Evolutionary conservation across 2,113 vertebrate species (phyloP).

Genomic region (Emydocephalus ijimae): DNA sequence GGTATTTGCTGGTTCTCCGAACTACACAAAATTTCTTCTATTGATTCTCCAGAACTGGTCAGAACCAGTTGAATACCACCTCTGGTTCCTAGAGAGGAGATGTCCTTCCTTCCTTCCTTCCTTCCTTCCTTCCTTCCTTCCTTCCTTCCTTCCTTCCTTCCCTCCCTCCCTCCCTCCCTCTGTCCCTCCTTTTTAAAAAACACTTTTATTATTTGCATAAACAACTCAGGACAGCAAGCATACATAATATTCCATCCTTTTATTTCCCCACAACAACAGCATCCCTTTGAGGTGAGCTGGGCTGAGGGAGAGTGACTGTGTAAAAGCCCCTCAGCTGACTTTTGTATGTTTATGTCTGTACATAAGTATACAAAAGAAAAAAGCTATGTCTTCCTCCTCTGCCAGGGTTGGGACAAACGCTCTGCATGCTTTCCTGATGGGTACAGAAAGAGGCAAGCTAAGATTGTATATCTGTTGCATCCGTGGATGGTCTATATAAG

Average conservation of each 20-base stretch:
- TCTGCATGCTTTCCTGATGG: not conserved
- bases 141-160: too few relatives aligned
- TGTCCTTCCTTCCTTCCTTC: too few relatives aligned
- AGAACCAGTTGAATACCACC: too few relatives aligned
- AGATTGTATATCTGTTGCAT: not conserved
- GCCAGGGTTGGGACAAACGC: not conserved
- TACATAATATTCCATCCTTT: not conserved
- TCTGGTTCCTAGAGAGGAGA: not conserved
- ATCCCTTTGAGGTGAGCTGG: not conserved
- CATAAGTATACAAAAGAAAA: not conserved
- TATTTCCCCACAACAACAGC: not conserved
- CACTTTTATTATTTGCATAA: not conserved
- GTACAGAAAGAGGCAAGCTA: not conserved
- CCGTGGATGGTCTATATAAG: not conserved
- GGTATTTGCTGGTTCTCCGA: too few relatives aligned
- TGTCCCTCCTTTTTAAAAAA: not conserved
- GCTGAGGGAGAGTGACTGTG: not conserved
- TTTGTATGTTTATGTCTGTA: not conserved
- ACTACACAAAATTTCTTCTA: too few relatives aligned
- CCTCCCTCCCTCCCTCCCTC: too few relatives aligned
- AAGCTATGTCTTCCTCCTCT: not conserved
- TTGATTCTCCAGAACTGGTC: too few relatives aligned
- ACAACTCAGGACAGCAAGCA: not conserved
- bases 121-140: too few relatives aligned
- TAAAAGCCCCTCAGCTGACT: not conserved